Evolutionary conservation across 2,888 invertebrate genomes (phyloP).

Genomic region (Amiota minor): DNA sequence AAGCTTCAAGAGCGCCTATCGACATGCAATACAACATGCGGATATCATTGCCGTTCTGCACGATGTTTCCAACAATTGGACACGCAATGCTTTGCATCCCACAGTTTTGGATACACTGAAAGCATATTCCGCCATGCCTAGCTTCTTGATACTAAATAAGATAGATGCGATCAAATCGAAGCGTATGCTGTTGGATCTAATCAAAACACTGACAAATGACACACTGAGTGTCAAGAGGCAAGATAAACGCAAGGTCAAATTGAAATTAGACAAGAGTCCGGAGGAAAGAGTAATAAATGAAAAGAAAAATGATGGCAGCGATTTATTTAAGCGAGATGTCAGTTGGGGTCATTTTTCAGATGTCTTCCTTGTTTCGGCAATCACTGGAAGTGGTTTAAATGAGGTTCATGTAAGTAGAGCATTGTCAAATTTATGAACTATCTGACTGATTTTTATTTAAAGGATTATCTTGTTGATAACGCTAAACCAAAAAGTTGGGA

Average conservation of each 20-base stretch:
- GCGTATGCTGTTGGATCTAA: slow-evolving; percentile 82
- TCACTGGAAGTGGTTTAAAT: slow-evolving; percentile 83
- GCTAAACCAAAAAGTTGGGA: slow-evolving; percentile 81
- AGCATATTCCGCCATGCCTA: slow-evolving; percentile 76
- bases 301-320: neutral
- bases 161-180: slow-evolving; percentile 83
- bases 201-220: slow-evolving; percentile 80
- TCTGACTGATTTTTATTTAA: neutral
- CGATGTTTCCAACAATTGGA: slow-evolving; percentile 83
- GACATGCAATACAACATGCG: slow-evolving; percentile 77
- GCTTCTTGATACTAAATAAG: slow-evolving; percentile 93
- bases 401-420: slow-evolving; percentile 78
- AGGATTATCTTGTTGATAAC: slow-evolving; percentile 56
- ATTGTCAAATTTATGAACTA: neutral
- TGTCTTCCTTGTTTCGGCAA: slow-evolving; percentile 93
- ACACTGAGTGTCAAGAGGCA: slow-evolving; percentile 69
- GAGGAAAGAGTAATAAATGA: neutral
- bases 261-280: neutral
- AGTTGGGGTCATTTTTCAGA: slow-evolving; percentile 88
- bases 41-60: slow-evolving; percentile 90
- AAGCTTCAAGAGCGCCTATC: slow-evolving; percentile 77
- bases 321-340: slow-evolving; percentile 47
- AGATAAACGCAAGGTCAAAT: slow-evolving; percentile 26
- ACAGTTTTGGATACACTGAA: slow-evolving; percentile 82
- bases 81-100: slow-evolving; percentile 80